phyloP scores from a whole-genome alignment of 2,797 vertebrate genomes.

The Muscicapa striata region DNA sequence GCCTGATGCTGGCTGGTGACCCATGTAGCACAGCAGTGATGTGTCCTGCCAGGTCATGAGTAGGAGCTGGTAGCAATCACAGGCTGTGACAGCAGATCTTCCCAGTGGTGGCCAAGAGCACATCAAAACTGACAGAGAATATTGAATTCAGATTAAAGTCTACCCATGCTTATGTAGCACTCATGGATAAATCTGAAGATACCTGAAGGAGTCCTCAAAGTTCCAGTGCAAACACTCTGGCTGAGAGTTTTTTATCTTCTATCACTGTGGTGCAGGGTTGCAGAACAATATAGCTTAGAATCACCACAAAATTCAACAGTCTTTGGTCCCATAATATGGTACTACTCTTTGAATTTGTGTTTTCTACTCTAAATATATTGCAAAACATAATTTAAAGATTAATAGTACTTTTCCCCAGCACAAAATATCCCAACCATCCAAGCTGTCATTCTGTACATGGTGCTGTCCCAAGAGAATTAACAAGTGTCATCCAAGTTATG shows the following conservation, averaged over 20 bases:
- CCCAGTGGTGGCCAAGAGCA: not conserved
- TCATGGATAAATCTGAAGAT: not conserved
- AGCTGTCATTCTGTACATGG: not conserved
- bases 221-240: not conserved
- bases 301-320: not conserved
- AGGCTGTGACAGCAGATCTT: not conserved
- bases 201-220: not conserved
- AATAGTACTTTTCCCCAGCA: not conserved
- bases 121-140: not conserved
- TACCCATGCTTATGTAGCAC: fast-evolving
- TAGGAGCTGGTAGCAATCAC: not conserved
- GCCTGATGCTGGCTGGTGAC: not conserved
- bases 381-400: slow-evolving; percentile 18
- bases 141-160: not conserved
- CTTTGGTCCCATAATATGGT: not conserved
- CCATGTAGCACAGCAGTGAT: not conserved
- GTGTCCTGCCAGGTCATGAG: not conserved
- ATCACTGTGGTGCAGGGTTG: not conserved
- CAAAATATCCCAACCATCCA: not conserved
- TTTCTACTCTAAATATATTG: not conserved
- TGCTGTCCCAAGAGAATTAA: not conserved
- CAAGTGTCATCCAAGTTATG: not conserved
- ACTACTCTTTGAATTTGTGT: not conserved
- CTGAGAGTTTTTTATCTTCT: not conserved
- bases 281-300: not conserved